phyloP scores from a whole-genome alignment of 2,888 invertebrate species.

The Tanytarsus gracilentus region DNA sequence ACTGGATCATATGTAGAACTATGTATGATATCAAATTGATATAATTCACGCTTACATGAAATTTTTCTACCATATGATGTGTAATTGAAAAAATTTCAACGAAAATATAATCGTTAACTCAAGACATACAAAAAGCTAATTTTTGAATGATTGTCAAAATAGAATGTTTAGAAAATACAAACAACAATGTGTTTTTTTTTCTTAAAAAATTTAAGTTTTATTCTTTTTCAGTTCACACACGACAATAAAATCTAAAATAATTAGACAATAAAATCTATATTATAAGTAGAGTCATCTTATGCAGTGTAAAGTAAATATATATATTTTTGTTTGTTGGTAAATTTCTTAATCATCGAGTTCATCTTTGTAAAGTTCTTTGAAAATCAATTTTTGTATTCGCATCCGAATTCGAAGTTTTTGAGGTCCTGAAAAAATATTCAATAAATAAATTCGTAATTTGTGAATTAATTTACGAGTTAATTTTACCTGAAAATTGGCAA shows the following conservation, averaged over 20 bases:
- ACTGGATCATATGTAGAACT: too few species aligned
- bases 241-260: not conserved
- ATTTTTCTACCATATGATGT: too few species aligned
- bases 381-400: conserved; percentile 43
- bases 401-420: conserved; percentile 42
- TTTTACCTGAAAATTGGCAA: conserved; percentile 41
- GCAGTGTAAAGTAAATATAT: not conserved
- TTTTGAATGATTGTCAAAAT: not conserved
- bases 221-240: conserved; percentile 6
- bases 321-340: conserved; percentile 11
- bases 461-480: too few species aligned
- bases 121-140: too few species aligned
- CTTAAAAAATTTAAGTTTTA: conserved; percentile 6
- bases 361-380: conserved; percentile 41
- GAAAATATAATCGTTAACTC: too few species aligned
- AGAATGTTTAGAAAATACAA: not conserved
- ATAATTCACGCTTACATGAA: too few species aligned
- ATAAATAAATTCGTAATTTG: too few species aligned
- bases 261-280: not conserved
- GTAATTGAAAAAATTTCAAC: too few species aligned
- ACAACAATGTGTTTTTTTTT: not conserved
- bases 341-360: conserved; percentile 39
- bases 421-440: too few species aligned
- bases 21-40: too few species aligned
- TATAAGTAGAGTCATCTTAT: too few species aligned